Evolutionary conservation across 2,888 invertebrate genomes (phyloP).

Genomic region (Abrostola triplasia): DNA sequence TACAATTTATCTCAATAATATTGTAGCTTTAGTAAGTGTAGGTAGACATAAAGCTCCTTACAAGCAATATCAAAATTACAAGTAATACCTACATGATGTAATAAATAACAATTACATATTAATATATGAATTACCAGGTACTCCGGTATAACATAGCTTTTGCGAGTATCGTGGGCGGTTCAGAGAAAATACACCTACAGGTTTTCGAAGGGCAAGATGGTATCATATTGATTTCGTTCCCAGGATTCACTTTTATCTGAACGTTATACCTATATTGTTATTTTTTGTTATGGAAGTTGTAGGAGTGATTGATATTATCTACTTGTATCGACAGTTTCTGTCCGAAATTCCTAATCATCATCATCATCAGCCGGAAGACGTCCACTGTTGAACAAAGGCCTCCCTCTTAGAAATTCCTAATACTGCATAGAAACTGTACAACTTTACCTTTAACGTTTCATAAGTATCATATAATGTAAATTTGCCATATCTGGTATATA

Average conservation of each 20-base stretch:
- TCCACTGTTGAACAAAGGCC: no score
- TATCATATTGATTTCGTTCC: neutral
- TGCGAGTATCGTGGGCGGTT: slow-evolving; percentile 1
- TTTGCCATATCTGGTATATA: no score
- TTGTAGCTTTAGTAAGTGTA: slow-evolving; percentile 36
- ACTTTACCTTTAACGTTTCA: no score
- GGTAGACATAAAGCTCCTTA: slow-evolving; percentile 39
- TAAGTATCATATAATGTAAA: no score
- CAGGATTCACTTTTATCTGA: no score
- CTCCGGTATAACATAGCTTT: neutral
- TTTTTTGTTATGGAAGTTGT: neutral
- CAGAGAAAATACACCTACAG: slow-evolving; percentile 5
- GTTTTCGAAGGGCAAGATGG: neutral
- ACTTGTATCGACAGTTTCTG: no score
- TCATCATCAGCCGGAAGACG: no score
- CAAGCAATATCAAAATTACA: neutral
- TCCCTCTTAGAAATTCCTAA: no score
- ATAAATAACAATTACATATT: neutral
- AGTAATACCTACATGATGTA: neutral
- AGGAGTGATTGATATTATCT: no score
- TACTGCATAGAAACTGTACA: no score
- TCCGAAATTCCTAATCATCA: no score
- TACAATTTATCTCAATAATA: no score
- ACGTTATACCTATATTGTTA: neutral
- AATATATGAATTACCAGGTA: neutral